Evolutionary conservation across 2,113 vertebrate species (phyloP), one percentile per base, ranked within the genome.

Genomic region (Sander vitreus): DNA sequence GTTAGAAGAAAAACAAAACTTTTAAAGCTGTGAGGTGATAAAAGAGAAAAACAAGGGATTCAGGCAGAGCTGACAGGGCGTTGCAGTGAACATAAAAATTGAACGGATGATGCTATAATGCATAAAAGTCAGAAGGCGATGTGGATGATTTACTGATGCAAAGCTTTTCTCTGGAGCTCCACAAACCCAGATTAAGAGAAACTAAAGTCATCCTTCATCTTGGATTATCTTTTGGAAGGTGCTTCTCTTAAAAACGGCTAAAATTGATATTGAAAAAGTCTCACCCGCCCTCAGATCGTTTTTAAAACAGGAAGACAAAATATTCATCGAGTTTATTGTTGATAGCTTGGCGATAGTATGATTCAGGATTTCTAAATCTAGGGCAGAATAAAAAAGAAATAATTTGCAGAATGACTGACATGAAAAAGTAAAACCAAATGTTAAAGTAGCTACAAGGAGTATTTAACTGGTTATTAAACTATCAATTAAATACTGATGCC

Each of bases 121-220:
- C 25, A 66, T 43, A 51, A 87, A 76, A 73, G 50, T 58, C 47
- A 55, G 11, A 23, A 71, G 62, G 55, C 73, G n/a, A 11, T 48
- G 55, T 47, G 25, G 63, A 62, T 21, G 75, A 63, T 68, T 78
- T 62, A 71, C 25, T 15, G 70, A 80, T 62, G 72, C 60, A 81
- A 67, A 76, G 58, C 57, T 70, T 50, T n/a, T 64, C n/a, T 18
- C 75, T 21, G 11, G 21, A 85, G 54, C 48, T 11, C 51, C 71
- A 81, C 73, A 57, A 77, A 75, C 50, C 59, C 79, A 85, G 85
- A 72, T 84, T 80, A 82, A 48, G 19, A 75, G 33, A 30, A 69
- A 73, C 45, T 48, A 25, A 77, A 80, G 45, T n/a, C 21, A 15
- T 43, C 73, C 87, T 85, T 88, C 85, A 89, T 86, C 65, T 65